Base-by-base conservation (phyloP, 2,797 vertebrate species). In the Lutjanus campechanus region DNA sequence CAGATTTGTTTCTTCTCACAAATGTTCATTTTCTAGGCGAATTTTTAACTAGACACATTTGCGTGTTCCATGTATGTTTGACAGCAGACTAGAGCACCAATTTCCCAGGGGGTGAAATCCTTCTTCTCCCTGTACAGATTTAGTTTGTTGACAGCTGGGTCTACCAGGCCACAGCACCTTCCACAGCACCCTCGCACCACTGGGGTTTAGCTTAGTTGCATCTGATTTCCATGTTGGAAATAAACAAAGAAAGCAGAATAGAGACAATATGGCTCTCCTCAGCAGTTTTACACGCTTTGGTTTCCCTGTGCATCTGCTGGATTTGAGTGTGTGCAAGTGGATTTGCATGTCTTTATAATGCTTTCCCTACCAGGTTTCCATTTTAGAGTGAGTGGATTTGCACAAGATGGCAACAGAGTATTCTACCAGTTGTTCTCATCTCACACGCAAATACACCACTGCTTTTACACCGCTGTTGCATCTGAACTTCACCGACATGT, bases 311-410 rank as follows among this genome's bases (percentile, higher is more conserved):
- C 76, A 79, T 76, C 86, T 88, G 81, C 76, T 79, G 82, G 79
- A 83, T 89, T 81, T 89, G 76, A 88, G 73, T 88, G 81, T 85
- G 84, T 88, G 83, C 83, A 71, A 82, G 80, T 83, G 76, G 79
- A 91, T 94, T 93, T 93, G 93, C 92, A 93, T 93, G 86, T 89
- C 79, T 90, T 91, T 82, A 81, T 87, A 59, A 72, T 84, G 83
- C 68, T 89, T 88, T 87, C 75, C 72, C 82, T 12, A 77, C 63
- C 82, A 79, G 81, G 82, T 89, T 93, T 92, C 71, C 81, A 90
- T 88, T 89, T 86, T 74, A 68, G 77, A 86, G 58, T 17, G 12
- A 77, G 73, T 84, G 70, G 61, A 89, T 93, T 91, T 92, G 85
- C 83, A 90, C 87, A 86, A 55, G 61, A 85, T 82, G 83, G 85